Conservation (phyloP, 2,113 vertebrate genomes). For the Dermatemys mawii region DNA sequence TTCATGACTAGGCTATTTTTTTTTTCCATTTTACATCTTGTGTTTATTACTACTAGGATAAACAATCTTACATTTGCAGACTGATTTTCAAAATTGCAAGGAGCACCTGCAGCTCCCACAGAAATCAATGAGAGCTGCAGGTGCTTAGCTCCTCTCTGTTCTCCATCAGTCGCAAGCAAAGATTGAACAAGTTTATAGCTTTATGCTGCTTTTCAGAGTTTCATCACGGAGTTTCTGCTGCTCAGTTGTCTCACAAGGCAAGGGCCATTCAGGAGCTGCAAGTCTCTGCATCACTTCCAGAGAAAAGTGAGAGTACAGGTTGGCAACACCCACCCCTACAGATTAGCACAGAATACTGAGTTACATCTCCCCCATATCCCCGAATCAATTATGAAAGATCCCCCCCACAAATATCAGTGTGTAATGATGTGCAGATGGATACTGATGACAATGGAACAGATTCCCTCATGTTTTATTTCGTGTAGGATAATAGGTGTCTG, state of each 20-base stretch:
- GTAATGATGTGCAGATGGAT: accelerated
- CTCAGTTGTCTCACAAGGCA: accelerated
- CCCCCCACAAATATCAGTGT: accelerated
- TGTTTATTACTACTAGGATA: accelerated
- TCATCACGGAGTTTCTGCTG: background rate
- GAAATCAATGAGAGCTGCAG: background rate
- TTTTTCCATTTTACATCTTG: background rate
- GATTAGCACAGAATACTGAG: accelerated
- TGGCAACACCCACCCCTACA: accelerated
- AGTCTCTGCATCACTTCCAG: background rate
- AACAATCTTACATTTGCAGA: accelerated
- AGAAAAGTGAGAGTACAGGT: background rate
- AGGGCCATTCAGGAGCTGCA: background rate
- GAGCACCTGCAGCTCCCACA: background rate
- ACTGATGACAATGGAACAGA: background rate
- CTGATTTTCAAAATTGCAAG: accelerated
- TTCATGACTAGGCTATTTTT: background rate
- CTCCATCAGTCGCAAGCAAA: background rate
- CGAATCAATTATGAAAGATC: background rate
- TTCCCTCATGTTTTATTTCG: background rate
- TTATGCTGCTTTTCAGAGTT: accelerated
- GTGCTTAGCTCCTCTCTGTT: background rate
- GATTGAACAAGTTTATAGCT: background rate
- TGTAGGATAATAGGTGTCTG: background rate
- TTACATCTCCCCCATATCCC: too few species aligned